Base-by-base conservation (phyloP, 2,113 vertebrate genomes). In the Anser brachyrhynchus region DNA sequence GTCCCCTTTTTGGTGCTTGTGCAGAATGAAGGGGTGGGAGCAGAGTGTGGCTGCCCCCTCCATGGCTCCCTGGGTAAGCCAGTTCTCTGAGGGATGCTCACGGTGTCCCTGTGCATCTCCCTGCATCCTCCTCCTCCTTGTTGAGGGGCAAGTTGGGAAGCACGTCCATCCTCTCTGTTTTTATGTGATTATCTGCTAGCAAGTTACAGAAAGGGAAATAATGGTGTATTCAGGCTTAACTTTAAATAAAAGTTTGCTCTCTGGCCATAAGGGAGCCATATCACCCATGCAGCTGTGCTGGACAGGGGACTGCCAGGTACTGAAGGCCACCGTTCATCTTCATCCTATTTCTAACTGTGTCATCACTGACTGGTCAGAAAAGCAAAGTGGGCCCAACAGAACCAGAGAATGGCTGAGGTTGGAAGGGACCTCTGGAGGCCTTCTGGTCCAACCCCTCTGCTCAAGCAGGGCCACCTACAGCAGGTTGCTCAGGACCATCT, bases 1-100 rank as follows among this genome's bases (percentile, higher is more conserved):
- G 43, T 4, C 11, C 22, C 6, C 20, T 73, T 91, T 87, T 69
- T 10, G 3, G 15, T 67, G 3, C 35, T 81, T 14, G 23, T 1
- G 1, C 2, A 6, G 13, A 33, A 39, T 0, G 1, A 43, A 93
- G 15, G 10, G 3, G 2, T 58, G 51, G 3, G 17, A 90, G 10
- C 1, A 3, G 10, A 70, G 19, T 14, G 11, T 13, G 11, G 29
- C 49, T 86, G n/a, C 25, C 14, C 19, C 4, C 8, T 74, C 17
- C 12, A 14, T 10, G 35, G 59, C 10, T 62, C 59, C 35, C 17
- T 15, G 9, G 14, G 23, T 37, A 9, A 26, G 23, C 35, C 35
- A 39, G 14, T 13, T 55, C n/a, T 21, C 33, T 35, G 58, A 16
- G 13, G 35, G 14, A 62, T 62, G 35, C 61, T 39, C 23, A 26